Base-by-base conservation (phyloP, 2,888 invertebrate genomes). In the Drosophila hamatofila region DNA sequence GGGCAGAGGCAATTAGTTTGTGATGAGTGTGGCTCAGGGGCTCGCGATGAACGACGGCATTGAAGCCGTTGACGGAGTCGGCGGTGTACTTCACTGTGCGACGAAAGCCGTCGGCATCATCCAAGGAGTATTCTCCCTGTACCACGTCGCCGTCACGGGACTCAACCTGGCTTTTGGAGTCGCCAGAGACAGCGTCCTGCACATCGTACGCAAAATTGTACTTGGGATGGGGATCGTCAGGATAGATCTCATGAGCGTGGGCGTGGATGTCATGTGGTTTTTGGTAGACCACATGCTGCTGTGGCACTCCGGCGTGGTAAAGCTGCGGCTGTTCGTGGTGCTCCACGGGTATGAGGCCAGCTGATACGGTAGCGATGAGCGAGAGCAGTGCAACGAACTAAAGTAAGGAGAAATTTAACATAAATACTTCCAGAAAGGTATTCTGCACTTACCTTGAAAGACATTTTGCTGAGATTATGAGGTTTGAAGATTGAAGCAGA, bases 81-180 rank as follows among this genome's bases (percentile, higher is more conserved):
- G 92, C 92, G 4, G 92, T 91, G 73, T 93, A 93, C 67, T 92
- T 92, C 14, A 93, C 92, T 21, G 88, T 92, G 52, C 92, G 90
- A 63, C 91, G 90, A 75, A 89, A 90, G 39, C 93, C 93, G 85
- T 93, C 93, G 66, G 93, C 90, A 81, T 93, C 93, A 37, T 90
- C 82, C 64, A 93, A 67, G 0, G 93, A 92, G 80, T 93, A 93
- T 84, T 93, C 92, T 48, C 93, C 93, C 62, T 91, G 91, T 8
- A 93, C 93, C 35, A 92, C 89, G 81, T 93, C 93, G 44, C 93
- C 93, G 51, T 92, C 91, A 35, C 93, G 91, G 18, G 83, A 78
- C 80, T 93, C 93, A 25, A 84, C 84, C 73, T 93, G 93, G 71
- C 90, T 92, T 82, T 93, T 93, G 30, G 92, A 91, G 61, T 93